Percentiles rank a stretch among this genome's conserved stretches.
These are phyloP conservation scores for Sisor rabdophorus DNA, from an alignment of 2,113 vertebrate species.

Conservation along the genomic window DNA sequence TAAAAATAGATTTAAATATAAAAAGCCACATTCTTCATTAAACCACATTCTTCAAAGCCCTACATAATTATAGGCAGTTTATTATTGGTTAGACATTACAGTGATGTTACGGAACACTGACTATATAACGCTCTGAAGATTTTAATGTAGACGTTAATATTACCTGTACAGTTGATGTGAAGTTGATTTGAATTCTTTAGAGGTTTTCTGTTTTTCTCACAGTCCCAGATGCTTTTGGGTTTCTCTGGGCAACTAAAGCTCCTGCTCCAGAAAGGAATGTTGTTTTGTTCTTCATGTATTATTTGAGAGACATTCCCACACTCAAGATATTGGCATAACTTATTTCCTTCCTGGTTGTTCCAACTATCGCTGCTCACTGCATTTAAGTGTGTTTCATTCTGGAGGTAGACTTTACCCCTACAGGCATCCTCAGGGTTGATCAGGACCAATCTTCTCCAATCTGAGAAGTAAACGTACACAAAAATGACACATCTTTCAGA, in stretches of 20 bases:
- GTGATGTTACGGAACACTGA: neutral
- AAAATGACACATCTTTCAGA: neutral
- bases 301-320: slow-evolving; percentile 27
- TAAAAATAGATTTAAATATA: neutral
- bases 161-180: slow-evolving; percentile 55
- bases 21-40: neutral
- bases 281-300: rapidly evolving
- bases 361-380: slow-evolving; percentile 29
- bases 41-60: too few relatives aligned
- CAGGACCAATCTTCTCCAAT: slow-evolving; percentile 37
- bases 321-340: slow-evolving; percentile 51
- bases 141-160: neutral
- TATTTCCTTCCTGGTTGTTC: rapidly evolving
- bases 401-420: slow-evolving; percentile 43
- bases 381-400: rapidly evolving
- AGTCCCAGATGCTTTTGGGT: slow-evolving; percentile 54
- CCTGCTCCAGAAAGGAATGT: neutral
- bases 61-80: too few relatives aligned
- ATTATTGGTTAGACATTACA: neutral
- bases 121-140: neutral
- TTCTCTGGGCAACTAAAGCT: slow-evolving; percentile 42
- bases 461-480: slow-evolving; percentile 35
- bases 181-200: neutral
- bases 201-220: rapidly evolving
- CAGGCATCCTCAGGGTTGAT: neutral